Conservation (phyloP, 2,113 vertebrate species). For the rat (Rattus norvegicus) region GRCr8 NC_086021.1:59720501-59721000, state of each 20-base stretch:
- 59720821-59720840: not conserved
- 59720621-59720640: not conserved
- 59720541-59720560: not conserved
- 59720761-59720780: not conserved
- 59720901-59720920: not conserved
- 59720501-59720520: not conserved
- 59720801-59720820: not conserved
- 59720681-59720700: not conserved
- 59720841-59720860: too few species aligned
- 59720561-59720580: not conserved
- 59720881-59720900: not conserved
- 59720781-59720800: not conserved
- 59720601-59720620: not conserved
- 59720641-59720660: not conserved
- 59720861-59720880: not conserved
- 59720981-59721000: not conserved
- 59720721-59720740: not conserved
- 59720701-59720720: too few species aligned
- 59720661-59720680: not conserved
- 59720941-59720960: too few species aligned
- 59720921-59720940: not conserved
- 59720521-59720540: not conserved
- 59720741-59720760: not conserved
- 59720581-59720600: not conserved
- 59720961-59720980: not conserved